These are phyloP conservation scores for Stenichneumon culpator DNA, from an alignment of 2,888 invertebrate genomes.

Conservation along the genomic window DNA sequence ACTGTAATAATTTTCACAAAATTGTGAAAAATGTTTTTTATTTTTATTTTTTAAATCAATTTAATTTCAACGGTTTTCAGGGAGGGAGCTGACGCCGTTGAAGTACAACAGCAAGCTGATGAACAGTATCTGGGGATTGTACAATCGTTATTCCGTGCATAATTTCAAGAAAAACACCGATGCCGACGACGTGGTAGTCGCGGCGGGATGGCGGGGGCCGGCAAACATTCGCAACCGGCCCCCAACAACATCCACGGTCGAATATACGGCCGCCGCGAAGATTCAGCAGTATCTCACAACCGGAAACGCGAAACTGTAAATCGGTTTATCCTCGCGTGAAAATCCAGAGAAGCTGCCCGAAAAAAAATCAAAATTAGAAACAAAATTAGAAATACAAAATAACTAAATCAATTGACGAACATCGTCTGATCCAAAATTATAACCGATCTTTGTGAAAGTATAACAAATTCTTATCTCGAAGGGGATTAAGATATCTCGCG, in stretches of 20 bases:
- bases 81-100: constrained; percentile 89
- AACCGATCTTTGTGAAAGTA: neutral
- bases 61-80: constrained; percentile 84
- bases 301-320: constrained; percentile 51
- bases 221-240: constrained; percentile 53
- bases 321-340: constrained; percentile 7
- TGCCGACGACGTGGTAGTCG: constrained; percentile 82
- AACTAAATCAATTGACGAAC: neutral
- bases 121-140: constrained; percentile 97
- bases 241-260: constrained; percentile 62
- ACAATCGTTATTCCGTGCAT: constrained; percentile 95
- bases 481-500: constrained; percentile 2
- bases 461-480: neutral
- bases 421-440: neutral
- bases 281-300: constrained; percentile 49
- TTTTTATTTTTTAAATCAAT: constrained; percentile 60
- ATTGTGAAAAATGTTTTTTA: neutral
- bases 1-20: neutral
- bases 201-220: constrained; percentile 84
- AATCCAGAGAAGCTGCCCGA: constrained; percentile 5
- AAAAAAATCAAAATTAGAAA: neutral
- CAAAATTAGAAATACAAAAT: neutral
- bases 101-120: constrained; percentile 95
- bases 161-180: constrained; percentile 94
- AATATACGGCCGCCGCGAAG: constrained; percentile 62